phyloP scores from a whole-genome alignment of 2,113 vertebrate species.

The Tauraco erythrolophus region DNA sequence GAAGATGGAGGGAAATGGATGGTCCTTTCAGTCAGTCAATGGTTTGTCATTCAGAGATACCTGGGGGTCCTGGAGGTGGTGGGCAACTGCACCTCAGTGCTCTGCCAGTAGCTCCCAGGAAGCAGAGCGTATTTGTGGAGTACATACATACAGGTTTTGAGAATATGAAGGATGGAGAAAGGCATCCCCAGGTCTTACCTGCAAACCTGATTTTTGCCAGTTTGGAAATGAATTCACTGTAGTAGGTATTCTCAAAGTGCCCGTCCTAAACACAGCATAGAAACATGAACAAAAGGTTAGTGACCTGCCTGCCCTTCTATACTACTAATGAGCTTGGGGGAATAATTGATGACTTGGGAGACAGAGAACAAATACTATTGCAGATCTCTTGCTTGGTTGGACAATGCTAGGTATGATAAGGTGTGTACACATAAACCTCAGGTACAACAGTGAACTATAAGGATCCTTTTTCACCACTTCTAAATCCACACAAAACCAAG shows the following conservation, averaged over 20 bases:
- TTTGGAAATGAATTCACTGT: conserved; percentile 86
- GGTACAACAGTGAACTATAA: not conserved
- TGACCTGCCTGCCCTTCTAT: not conserved
- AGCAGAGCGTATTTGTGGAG: rapidly evolving
- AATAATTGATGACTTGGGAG: not conserved
- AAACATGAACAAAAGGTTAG: not conserved
- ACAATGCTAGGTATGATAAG: not conserved
- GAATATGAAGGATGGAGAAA: not conserved
- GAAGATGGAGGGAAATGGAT: not conserved
- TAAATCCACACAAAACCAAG: not conserved
- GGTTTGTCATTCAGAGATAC: not conserved
- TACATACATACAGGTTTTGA: rapidly evolving
- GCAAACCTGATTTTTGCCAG: conserved; percentile 82
- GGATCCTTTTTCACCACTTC: not conserved
- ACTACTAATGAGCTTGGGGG: not conserved
- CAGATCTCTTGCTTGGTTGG: not conserved
- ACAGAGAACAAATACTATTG: not conserved
- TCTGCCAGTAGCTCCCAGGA: not conserved
- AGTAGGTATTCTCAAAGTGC: conserved; percentile 90
- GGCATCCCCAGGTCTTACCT: conserved; percentile 72
- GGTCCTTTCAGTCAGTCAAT: not conserved
- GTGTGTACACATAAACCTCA: rapidly evolving
- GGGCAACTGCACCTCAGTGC: not conserved
- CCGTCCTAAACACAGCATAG: conserved; percentile 77
- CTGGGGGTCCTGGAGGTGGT: not conserved